A percentile compares a stretch with the other conserved stretches of the same genome.
Evolutionary conservation across 2,113 vertebrate genomes (phyloP).

Genomic region (Laticauda colubrina): DNA sequence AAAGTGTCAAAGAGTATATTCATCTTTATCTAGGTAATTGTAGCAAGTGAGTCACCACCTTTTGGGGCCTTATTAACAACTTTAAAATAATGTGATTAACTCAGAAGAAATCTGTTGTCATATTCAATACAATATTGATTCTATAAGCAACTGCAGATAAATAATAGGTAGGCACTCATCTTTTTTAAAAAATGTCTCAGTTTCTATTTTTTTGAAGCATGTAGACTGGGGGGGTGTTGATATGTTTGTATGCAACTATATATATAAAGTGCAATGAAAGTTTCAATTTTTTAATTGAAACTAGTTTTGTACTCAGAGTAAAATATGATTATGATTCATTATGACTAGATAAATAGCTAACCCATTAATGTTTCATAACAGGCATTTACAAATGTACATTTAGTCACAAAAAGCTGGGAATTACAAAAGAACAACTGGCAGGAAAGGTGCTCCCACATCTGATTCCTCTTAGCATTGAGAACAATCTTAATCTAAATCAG

Average conservation of each 20-base stretch:
- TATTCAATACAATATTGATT: background rate
- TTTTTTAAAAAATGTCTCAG: background rate
- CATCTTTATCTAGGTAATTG: background rate
- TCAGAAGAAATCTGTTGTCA: background rate
- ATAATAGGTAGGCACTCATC: background rate
- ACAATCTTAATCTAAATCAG: slow-evolving; percentile 98
- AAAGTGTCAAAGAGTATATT: background rate
- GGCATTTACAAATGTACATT: slow-evolving; percentile 99
- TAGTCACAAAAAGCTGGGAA: slow-evolving; percentile 95
- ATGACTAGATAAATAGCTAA: background rate
- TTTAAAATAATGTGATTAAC: background rate
- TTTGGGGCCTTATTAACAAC: background rate
- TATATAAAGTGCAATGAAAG: background rate
- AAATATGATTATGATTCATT: background rate
- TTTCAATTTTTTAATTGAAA: background rate
- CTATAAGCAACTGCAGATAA: background rate
- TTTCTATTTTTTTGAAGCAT: background rate
- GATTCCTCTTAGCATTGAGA: slow-evolving; percentile 94
- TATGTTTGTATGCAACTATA: background rate
- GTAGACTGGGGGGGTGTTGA: background rate
- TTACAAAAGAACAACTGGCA: slow-evolving; percentile 96
- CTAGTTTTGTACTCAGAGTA: background rate
- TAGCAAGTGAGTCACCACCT: background rate
- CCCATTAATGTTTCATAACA: slow-evolving; percentile 56
- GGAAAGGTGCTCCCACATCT: slow-evolving; percentile 91